These are phyloP conservation scores for Miltochrista miniata DNA, from an alignment of 2,888 invertebrate species.

Conservation along the genomic window DNA sequence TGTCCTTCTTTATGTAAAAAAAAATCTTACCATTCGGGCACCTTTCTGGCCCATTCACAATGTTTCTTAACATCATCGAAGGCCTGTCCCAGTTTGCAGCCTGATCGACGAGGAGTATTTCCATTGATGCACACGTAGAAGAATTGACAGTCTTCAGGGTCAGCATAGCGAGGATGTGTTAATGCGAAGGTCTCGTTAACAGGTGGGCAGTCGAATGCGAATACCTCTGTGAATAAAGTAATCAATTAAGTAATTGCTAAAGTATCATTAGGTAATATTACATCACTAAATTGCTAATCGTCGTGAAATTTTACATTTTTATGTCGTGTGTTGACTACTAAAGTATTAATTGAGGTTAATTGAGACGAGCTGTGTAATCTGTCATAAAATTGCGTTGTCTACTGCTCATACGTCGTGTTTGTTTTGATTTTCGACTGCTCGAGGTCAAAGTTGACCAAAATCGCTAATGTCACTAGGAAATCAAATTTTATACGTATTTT, in stretches of 20 bases:
- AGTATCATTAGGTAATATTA: too few relatives aligned
- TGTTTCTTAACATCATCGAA: conserved; percentile 91
- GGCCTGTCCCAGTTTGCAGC: conserved; percentile 94
- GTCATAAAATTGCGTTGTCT: neutral
- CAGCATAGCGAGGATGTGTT: conserved; percentile 93
- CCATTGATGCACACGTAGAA: conserved; percentile 97
- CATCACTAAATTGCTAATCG: too few relatives aligned
- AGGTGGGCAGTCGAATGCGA: conserved; percentile 92
- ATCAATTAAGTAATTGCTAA: neutral
- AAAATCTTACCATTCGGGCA: conserved; percentile 92
- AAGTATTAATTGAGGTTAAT: neutral
- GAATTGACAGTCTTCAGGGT: conserved; percentile 94
- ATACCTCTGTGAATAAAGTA: conserved; percentile 85
- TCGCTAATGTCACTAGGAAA: too few relatives aligned
- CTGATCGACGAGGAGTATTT: conserved; percentile 91
- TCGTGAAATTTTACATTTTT: neutral
- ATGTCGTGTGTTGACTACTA: neutral
- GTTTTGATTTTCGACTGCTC: too few relatives aligned
- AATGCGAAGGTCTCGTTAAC: conserved; percentile 88
- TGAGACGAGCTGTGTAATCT: neutral
- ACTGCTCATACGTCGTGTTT: neutral
- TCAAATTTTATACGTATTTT: too few relatives aligned
- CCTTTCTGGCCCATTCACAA: conserved; percentile 94
- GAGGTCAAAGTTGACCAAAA: too few relatives aligned
- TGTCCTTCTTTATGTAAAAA: neutral